Evolutionary conservation across 2,888 invertebrate genomes (phyloP), one percentile per base, ranked within the genome.

Genomic region (Luperina testacea): DNA sequence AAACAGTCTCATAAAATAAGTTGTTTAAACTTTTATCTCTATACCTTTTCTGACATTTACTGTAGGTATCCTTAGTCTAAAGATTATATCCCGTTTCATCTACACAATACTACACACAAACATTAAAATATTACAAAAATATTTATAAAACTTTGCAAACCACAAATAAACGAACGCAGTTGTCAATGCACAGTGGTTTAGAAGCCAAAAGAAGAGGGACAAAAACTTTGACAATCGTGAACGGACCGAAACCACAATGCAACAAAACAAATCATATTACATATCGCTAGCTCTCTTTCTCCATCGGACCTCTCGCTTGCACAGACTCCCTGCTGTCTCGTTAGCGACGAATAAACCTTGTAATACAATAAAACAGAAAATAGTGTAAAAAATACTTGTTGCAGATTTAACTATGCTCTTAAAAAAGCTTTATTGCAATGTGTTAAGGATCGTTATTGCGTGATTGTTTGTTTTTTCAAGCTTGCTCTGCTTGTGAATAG

Each of bases 351-450:
- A 95, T 95, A 95, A 95, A 95, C 93, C 92, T 90, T 92, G 93
- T 94, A 95, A 95, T 94, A 95, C 94, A 96, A 96, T 95, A 93
- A 95, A 94, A 95, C 91, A 93, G 93, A 94, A 95, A 95, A 95
- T 94, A 94, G 92, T 93, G 92, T 93, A 95, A 96, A 95, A 96
- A 95, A 94, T 93, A 93, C 89, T 90, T 87, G 88, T 84, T 85
- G 85, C 93, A 88, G 89, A 61, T 4, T 73, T 89, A 75, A 4
- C 24, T 42, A 27, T 89, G 69, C 90, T 4, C 7, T 4, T 38
- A 0, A 0, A 2, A 11, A 45, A 77, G n/a, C 71, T 77, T 83
- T 91, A 91, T 79, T 65, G 0, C 0, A 0, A 0, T 24, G 6
- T 4, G 0, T 45, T 93, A 93, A 81, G 73, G 92, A n/a, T 67